Evolutionary conservation across 2,888 invertebrate species (phyloP).

Genomic region (Salpingus planirostris): DNA sequence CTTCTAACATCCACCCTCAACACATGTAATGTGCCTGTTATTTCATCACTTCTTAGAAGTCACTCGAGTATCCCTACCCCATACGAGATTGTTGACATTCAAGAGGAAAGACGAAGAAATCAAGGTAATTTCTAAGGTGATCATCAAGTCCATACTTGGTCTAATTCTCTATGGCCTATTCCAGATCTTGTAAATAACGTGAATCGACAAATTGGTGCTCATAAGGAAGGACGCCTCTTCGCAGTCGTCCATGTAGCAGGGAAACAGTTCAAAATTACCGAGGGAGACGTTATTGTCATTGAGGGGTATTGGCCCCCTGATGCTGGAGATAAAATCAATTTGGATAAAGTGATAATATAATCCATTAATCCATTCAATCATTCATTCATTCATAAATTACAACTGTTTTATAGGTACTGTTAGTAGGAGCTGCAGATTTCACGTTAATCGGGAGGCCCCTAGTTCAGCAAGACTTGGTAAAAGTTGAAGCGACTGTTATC

Average conservation of each 20-base stretch:
- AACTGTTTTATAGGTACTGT: slow-evolving; percentile 46
- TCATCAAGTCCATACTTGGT: no score
- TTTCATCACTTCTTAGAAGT: no score
- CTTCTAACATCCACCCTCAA: no score
- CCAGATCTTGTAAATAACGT: slow-evolving; percentile 1
- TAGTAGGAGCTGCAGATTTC: slow-evolving; percentile 72
- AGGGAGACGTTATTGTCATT: slow-evolving; percentile 74
- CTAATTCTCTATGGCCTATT: no score
- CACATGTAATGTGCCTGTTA: no score
- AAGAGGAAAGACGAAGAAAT: slow-evolving; percentile 22
- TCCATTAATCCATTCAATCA: neutral
- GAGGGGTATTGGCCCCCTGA: slow-evolving; percentile 80
- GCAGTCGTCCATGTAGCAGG: slow-evolving; percentile 75
- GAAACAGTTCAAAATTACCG: slow-evolving; percentile 77
- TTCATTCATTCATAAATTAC: no score
- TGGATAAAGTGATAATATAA: slow-evolving; percentile 63
- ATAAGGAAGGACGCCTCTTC: slow-evolving; percentile 55
- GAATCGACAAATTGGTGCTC: neutral
- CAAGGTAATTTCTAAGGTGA: slow-evolving; percentile 24
- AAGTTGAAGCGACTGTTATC: slow-evolving; percentile 71
- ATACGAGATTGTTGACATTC: slow-evolving; percentile 32
- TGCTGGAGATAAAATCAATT: slow-evolving; percentile 65
- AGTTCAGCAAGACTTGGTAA: slow-evolving; percentile 62
- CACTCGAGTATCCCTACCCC: slow-evolving; percentile 20
- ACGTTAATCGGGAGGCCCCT: slow-evolving; percentile 73